Evolutionary conservation across 2,113 vertebrate species (phyloP).

Genomic region (Potamarius usumacintae): DNA sequence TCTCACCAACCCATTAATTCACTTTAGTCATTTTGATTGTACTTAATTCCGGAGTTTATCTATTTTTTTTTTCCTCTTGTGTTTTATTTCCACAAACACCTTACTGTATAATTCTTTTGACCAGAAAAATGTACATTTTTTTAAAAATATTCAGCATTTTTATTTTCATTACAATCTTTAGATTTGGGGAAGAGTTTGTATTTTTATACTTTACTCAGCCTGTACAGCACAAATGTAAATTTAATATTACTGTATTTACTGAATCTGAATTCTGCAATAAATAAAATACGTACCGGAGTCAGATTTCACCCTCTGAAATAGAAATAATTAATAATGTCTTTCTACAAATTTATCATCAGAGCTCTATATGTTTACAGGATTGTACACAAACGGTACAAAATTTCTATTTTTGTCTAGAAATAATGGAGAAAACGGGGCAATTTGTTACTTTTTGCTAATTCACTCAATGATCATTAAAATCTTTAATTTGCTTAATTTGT

Average conservation of each 20-base stretch:
- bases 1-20: not conserved
- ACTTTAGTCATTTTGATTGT: not conserved
- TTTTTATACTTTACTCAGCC: not conserved
- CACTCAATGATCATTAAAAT: not conserved
- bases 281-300: not conserved
- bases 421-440: not conserved
- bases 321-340: not conserved
- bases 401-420: not conserved
- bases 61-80: not conserved
- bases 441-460: no score
- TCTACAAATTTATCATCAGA: not conserved
- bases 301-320: not conserved
- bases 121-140: not conserved
- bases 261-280: not conserved
- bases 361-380: slow-evolving; percentile 35
- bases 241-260: not conserved
- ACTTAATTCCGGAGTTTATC: not conserved
- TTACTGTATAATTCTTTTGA: not conserved
- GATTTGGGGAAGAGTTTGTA: not conserved
- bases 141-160: not conserved
- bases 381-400: not conserved
- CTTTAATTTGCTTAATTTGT: not conserved
- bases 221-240: not conserved
- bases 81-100: not conserved
- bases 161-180: not conserved